Evolutionary conservation across 2,888 invertebrate genomes (phyloP), one percentile per base, ranked within the genome.

Genomic region (Drosophila diplacantha): DNA sequence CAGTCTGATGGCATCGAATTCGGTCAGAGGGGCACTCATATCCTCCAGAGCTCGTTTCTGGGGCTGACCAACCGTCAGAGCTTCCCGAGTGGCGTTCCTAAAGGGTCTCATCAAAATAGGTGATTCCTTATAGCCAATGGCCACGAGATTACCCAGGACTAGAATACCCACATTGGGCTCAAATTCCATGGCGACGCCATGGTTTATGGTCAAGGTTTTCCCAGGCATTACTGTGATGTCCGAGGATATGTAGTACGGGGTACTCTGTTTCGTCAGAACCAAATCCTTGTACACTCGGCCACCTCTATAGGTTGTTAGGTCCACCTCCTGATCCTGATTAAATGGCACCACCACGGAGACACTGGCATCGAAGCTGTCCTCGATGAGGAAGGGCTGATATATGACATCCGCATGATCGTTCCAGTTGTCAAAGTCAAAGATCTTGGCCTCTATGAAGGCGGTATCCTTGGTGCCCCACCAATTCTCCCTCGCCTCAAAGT

Each of bases 361-460:
- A 74, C 94, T 95, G 0, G 94, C 91, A 70, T 94, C 93, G 78
- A 95, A 92, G 49, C 91, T 90, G 72, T 95, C 93, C 84, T 93
- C 93, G 0, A 93, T 91, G 59, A 98, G 90, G 87, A 93, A 99
- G 0, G 99, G 99, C 55, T 93, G 91, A 87, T 94, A 99, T 14
- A 93, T 91, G 0, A 98, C 98, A 52, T 98, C 92, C 0, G 98
- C 98, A 87, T 96, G 97, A 87, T 97, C 96, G 87, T 99, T 99
- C 99, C 99, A 99, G 86, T 99, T 98, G 86, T 99, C 98, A 88
- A 99, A 98, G 89, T 99, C 99, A 86, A 99, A 98, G 81, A 99
- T 97, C 84, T 93, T 91, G 51, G 92, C 91, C 74, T 92, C 92
- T 54, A 99, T 99, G 56, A 91, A 90, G 6, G 89, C 89, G 52